These are phyloP conservation scores for Strongylocentrotus purpuratus DNA, from an alignment of 35 echinoderm and acorn worm species.

Conservation along the genomic window DNA sequence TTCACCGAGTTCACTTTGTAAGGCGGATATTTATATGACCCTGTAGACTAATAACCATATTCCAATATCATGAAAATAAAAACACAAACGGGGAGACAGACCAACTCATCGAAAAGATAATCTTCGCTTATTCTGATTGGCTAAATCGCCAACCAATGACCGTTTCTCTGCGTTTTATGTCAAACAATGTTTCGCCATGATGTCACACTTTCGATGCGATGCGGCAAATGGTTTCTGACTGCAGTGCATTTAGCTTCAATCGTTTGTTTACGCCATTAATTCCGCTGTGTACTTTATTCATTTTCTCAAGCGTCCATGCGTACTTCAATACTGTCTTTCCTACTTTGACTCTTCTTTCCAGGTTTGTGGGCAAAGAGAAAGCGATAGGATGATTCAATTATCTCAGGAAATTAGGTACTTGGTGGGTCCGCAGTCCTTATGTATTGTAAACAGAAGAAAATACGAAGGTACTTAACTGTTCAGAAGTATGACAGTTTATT, in stretches of 20 bases:
- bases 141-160: neutral
- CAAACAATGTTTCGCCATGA: neutral
- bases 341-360: neutral
- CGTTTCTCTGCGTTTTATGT: neutral
- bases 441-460: neutral
- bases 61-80: too few species aligned
- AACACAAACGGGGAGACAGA: neutral
- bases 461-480: neutral
- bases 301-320: neutral
- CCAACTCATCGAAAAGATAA: neutral
- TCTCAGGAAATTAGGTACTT: neutral
- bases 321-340: neutral
- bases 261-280: slow-evolving; percentile 4
- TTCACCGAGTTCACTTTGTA: too few species aligned
- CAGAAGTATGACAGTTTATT: neutral
- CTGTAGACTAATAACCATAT: too few species aligned
- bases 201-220: neutral
- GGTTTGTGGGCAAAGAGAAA: neutral
- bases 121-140: neutral
- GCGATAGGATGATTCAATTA: slow-evolving; percentile 15
- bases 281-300: neutral
- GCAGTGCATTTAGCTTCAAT: neutral
- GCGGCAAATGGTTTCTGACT: neutral
- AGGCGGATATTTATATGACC: too few species aligned
- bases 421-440: neutral